phyloP scores from a whole-genome alignment of 2,797 vertebrate genomes.

The Pristis pectinata region DNA sequence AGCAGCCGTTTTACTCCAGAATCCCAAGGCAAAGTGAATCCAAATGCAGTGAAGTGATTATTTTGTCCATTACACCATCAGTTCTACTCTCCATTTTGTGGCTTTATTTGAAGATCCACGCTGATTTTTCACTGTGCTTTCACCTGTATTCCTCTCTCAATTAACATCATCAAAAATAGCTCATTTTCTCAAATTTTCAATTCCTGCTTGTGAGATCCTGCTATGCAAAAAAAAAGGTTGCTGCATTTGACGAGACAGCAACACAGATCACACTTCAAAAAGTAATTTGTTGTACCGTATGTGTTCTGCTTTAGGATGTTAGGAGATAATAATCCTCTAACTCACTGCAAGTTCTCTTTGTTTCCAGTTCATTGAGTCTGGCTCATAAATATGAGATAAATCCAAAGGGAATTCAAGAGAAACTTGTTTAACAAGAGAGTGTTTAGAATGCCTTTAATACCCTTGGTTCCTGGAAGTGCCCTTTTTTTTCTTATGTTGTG shows the following conservation, averaged over 20 bases:
- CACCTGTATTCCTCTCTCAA: background rate
- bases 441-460: background rate
- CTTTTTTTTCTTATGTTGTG: background rate
- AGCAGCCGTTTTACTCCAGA: background rate
- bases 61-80: background rate
- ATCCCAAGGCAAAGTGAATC: background rate
- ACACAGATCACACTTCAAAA: background rate
- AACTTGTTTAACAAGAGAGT: background rate
- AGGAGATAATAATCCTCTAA: background rate
- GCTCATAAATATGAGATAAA: background rate
- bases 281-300: too few species aligned
- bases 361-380: background rate
- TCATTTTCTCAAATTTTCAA: background rate
- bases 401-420: background rate
- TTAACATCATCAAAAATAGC: background rate
- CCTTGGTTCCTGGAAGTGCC: background rate
- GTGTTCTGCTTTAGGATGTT: background rate
- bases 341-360: background rate
- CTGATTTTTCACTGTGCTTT: background rate
- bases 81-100: background rate
- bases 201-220: background rate
- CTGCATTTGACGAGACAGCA: background rate
- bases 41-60: background rate
- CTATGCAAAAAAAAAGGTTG: background rate
- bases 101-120: background rate